phyloP scores from a whole-genome alignment of 2,113 vertebrate genomes.

The Symphodus melops region DNA sequence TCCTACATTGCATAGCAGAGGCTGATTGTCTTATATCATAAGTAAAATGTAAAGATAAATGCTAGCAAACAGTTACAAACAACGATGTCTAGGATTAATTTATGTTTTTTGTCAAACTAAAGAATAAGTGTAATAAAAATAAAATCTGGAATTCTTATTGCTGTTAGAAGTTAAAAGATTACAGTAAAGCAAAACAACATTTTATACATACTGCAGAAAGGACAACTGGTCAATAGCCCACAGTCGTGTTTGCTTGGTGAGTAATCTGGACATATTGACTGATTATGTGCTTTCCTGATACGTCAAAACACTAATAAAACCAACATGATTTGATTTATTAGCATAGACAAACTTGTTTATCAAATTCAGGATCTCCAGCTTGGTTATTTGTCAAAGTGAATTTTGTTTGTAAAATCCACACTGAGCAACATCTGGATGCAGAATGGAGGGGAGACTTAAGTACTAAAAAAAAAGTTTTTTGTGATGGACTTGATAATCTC shows the following conservation, averaged over 20 bases:
- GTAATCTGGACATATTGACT: slow-evolving; percentile 58
- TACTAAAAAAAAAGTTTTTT: background rate
- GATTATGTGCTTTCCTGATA: slow-evolving; percentile 62
- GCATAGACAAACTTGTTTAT: slow-evolving; percentile 69
- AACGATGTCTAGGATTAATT: too few relatives aligned
- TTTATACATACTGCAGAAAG: background rate
- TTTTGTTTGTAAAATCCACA: slow-evolving; percentile 68
- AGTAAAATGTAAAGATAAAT: too few relatives aligned
- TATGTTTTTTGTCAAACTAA: too few relatives aligned
- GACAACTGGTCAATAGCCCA: slow-evolving; percentile 3
- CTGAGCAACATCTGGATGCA: slow-evolving; percentile 55
- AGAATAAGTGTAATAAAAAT: too few relatives aligned
- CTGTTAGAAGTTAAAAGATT: too few relatives aligned
- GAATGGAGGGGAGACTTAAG: slow-evolving; percentile 19
- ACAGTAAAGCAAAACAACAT: background rate
- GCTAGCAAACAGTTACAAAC: too few relatives aligned
- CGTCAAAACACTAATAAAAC: slow-evolving; percentile 76
- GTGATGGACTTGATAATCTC: background rate
- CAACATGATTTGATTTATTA: slow-evolving; percentile 64
- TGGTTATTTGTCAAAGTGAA: slow-evolving; percentile 65
- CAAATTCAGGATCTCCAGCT: slow-evolving; percentile 49
- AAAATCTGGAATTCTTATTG: too few relatives aligned
- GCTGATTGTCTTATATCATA: too few relatives aligned
- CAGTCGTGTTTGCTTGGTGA: background rate
- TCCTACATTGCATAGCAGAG: too few relatives aligned